A percentile compares a stretch with the other conserved stretches of the same genome.
Evolutionary conservation across 2,888 invertebrate species (phyloP).

Genomic region (Aphidoletes aphidimyza): DNA sequence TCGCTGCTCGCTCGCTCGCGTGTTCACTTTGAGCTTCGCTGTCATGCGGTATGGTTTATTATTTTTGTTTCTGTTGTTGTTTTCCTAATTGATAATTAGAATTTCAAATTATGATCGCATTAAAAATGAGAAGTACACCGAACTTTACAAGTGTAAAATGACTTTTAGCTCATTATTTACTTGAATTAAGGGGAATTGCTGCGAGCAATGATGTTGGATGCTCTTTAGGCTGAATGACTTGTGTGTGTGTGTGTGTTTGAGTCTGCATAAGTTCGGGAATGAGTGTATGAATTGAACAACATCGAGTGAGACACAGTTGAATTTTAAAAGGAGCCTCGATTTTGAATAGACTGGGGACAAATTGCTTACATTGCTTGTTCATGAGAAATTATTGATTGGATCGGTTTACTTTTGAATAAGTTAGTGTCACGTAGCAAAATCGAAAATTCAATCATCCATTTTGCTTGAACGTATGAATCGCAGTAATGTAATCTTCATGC

Average conservation of each 20-base stretch:
- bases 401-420: constrained; percentile 33
- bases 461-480: background rate
- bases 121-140: background rate
- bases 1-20: background rate
- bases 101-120: constrained; percentile 23
- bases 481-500: constrained; percentile 20
- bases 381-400: background rate
- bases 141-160: constrained; percentile 50
- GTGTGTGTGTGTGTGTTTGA: too few relatives aligned
- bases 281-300: too few relatives aligned
- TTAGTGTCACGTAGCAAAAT: constrained; percentile 43
- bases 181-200: too few relatives aligned
- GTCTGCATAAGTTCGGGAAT: too few relatives aligned
- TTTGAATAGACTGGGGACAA: background rate
- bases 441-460: constrained; percentile 43
- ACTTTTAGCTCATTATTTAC: background rate
- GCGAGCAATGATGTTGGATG: background rate
- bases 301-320: too few relatives aligned
- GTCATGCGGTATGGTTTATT: too few relatives aligned
- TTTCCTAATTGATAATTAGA: constrained; percentile 40
- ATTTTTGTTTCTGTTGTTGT: background rate
- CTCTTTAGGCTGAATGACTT: background rate
- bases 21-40: too few relatives aligned
- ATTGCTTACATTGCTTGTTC: background rate
- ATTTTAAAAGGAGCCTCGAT: too few relatives aligned